Evolutionary conservation across 2,888 invertebrate species (phyloP).

Genomic region (Eutolmus rufibarbis): DNA sequence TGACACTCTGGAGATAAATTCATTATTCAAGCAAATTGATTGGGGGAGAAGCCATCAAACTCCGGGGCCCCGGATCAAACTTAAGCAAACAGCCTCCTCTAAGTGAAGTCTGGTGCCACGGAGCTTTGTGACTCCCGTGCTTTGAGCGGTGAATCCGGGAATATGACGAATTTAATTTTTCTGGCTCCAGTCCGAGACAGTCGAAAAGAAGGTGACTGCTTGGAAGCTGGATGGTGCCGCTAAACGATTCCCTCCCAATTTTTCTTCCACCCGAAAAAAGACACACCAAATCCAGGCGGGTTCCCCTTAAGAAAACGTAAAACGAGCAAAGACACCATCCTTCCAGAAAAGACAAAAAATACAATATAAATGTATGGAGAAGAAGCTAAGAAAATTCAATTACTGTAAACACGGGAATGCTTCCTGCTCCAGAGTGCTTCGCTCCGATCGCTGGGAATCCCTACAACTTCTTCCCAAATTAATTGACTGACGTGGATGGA

Average conservation of each 20-base stretch:
- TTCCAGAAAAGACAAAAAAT: not conserved
- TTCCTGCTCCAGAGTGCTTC: not conserved
- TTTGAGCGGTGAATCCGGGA: not conserved
- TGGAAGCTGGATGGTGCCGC: not conserved
- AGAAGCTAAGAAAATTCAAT: not conserved
- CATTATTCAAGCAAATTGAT: slow-evolving; percentile 39
- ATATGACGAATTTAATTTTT: slow-evolving; percentile 11
- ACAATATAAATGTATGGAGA: not conserved
- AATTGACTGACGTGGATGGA: not conserved
- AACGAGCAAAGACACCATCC: not conserved
- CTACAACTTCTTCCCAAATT: not conserved
- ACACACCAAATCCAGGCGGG: not conserved
- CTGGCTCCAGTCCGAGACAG: not conserved
- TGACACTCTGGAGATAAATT: slow-evolving; percentile 35
- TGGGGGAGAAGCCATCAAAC: slow-evolving; percentile 33
- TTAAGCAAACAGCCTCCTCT: slow-evolving; percentile 24
- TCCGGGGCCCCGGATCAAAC: slow-evolving; percentile 17
- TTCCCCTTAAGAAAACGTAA: not conserved
- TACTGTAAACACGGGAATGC: not conserved
- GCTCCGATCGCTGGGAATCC: not conserved
- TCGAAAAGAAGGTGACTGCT: not conserved
- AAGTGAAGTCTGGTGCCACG: not conserved
- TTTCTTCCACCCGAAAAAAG: not conserved
- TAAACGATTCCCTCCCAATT: not conserved
- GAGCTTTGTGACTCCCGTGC: not conserved